Base-by-base conservation (phyloP, 2,797 vertebrate genomes). In the Pyrocephalus nanus region DNA sequence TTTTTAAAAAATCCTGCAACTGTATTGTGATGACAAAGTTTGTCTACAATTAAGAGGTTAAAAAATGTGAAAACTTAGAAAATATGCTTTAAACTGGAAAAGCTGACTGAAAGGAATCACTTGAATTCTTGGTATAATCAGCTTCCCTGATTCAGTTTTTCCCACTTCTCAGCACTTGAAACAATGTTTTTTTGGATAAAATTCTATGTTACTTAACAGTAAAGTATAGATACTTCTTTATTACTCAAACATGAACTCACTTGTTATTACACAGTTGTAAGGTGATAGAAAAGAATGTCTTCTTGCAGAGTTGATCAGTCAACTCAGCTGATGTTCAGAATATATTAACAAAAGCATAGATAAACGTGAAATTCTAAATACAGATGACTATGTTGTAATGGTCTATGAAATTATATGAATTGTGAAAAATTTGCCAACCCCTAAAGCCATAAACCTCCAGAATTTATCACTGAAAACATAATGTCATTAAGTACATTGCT, bases 151-250 rank as follows among this genome's bases (percentile, higher is more conserved):
- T 65, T 91, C 48, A 75, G n/a, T 62, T 94, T 93, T 61, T 81
- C 87, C 43, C 43, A 80, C 38, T 82, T 30, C 50, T 81, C 48
- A 92, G 38, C 54, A 62, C n/a, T 88, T 79, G 60, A 81, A 94
- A 65, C 5, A 45, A 30, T 66, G 23, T 1, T 11, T 9, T 53
- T 93, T 74, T 76, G 13, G 50, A 70, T 72, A 51, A 60, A 84
- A 77, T 61, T 48, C 74, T 60, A 27, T 40, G 29, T 64, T 79
- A 54, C 36, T 64, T 70, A 89, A 54, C 36, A 86, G 34, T 61
- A 61, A 66, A 81, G 27, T 61, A 64, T 16, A 86, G 34, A 51
- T 78, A 58, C 45, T 88, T 58, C 38, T 71, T 65, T 60, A 55
- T 64, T 47, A 77, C 25, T 54, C 54, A 76, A 72, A 58, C 69